phyloP scores from a whole-genome alignment of 1,140 invertebrate species.

The Drosophila sp. region DNA sequence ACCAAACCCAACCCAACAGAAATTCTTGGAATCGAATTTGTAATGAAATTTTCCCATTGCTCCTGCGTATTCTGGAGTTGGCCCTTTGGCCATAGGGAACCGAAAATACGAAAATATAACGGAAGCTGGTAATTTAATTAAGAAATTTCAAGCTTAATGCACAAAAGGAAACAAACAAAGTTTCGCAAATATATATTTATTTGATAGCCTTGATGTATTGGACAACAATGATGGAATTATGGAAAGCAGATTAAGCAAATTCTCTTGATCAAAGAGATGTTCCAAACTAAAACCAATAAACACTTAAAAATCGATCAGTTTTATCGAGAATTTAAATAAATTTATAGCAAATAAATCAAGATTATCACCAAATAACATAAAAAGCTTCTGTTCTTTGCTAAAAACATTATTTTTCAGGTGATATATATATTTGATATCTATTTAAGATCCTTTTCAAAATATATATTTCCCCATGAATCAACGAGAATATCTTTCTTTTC shows the following conservation, averaged over 20 bases:
- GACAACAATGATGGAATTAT: neutral
- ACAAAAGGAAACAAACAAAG: neutral
- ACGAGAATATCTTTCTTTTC: neutral
- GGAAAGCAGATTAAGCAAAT: no score
- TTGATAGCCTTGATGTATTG: neutral
- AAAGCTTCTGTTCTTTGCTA: no score
- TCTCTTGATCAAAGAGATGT: no score
- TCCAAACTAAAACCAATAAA: no score
- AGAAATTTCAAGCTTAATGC: neutral
- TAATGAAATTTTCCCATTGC: conserved; percentile 2
- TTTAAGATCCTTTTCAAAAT: neutral
- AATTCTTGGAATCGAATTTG: neutral
- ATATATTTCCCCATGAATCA: neutral
- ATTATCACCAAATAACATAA: no score
- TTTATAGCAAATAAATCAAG: no score
- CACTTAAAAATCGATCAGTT: no score
- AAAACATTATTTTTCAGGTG: no score
- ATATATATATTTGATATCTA: no score
- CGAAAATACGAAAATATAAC: neutral
- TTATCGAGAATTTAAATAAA: no score
- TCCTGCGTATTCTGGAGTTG: neutral
- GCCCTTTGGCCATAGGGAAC: neutral
- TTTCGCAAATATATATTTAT: no score
- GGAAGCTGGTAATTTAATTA: conserved; percentile 1
- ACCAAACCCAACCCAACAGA: neutral